Percentiles rank a stretch among this genome's conserved stretches.
Conservation (phyloP, 1,140 invertebrate genomes). For the Drosophila lini region DNA sequence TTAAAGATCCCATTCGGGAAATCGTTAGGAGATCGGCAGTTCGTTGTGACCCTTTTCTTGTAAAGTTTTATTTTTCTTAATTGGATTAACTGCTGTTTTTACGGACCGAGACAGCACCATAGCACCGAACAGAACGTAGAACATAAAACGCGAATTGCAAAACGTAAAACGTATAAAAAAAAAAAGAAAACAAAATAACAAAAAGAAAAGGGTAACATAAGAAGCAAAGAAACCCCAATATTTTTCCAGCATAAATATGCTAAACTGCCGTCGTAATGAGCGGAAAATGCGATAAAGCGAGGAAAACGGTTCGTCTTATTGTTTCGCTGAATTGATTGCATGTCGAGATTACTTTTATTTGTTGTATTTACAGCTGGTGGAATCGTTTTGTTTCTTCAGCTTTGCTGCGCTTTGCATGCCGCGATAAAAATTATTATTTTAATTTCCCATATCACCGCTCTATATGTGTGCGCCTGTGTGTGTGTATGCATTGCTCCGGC, state of each 20-base stretch:
- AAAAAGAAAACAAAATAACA: constrained; percentile 26
- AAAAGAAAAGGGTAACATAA: constrained; percentile 38
- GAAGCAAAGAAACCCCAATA: constrained; percentile 66
- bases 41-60: constrained; percentile 23
- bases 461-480: constrained; percentile 17
- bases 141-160: constrained; percentile 22
- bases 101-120: constrained; percentile 41
- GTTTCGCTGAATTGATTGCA: constrained; percentile 43
- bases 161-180: not conserved
- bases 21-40: constrained; percentile 36
- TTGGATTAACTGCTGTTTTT: constrained; percentile 77
- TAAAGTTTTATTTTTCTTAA: constrained; percentile 68
- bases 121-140: constrained; percentile 27
- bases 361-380: constrained; percentile 21
- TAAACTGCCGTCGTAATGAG: constrained; percentile 50
- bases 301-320: constrained; percentile 24
- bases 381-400: constrained; percentile 39
- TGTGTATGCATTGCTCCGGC: constrained; percentile 38
- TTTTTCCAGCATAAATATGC: constrained; percentile 58
- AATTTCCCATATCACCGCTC: constrained; percentile 35
- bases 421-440: constrained; percentile 54
- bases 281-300: constrained; percentile 46
- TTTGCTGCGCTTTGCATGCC: constrained; percentile 37
- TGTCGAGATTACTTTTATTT: constrained; percentile 32
- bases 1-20: not conserved